Evolutionary conservation across 2,888 invertebrate genomes (phyloP), one percentile per base, ranked within the genome.

Genomic region (Tetragnatha montana): DNA sequence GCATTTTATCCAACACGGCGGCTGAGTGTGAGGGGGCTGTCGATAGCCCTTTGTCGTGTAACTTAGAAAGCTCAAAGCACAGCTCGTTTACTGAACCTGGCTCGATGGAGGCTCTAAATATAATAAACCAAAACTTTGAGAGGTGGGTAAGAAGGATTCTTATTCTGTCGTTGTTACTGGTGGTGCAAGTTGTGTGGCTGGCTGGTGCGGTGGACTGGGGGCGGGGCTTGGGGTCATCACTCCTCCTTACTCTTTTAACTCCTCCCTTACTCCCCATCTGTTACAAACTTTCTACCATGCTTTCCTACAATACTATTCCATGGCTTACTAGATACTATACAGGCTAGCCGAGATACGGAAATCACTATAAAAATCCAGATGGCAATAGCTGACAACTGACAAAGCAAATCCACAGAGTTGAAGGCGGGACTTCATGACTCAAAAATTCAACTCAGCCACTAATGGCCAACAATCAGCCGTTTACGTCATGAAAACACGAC

Each of bases 131-230:
- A 74, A 90, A 90, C 87, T 90, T 74, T 90, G 87, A 90, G 90
- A 90, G 90, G 90, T 90, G 90, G 90, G 90, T 90, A 90, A 89
- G 89, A 89, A 89, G 89, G 89, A 85, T 89, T 86, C 85, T 85
- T 81, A 81, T 85, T 89, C 78, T 89, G 49, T 81, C 81, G 81
- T 50, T 89, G 81, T 89, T 21, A 75, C 21, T 86, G 81, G 80
- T 89, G 89, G 21, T 76, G 81, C 70, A 89, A 89, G 80, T 89
- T 89, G 51, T 14, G 17, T 19, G 60, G 68, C 35, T 80, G 86
- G 85, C 78, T 17, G 8, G 22, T 78, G 71, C 22, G n/a, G 73
- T 47, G 75, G 35, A 50, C 76, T 17, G 8, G 14, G 50, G 35
- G 1, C 4, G 74, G 6, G 74, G 19, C 35, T 12, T 22, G 22